A percentile compares a stretch with the other conserved stretches of the same genome.
phyloP scores from a whole-genome alignment of 2,888 invertebrate species.

The Eupithecia inturbata region DNA sequence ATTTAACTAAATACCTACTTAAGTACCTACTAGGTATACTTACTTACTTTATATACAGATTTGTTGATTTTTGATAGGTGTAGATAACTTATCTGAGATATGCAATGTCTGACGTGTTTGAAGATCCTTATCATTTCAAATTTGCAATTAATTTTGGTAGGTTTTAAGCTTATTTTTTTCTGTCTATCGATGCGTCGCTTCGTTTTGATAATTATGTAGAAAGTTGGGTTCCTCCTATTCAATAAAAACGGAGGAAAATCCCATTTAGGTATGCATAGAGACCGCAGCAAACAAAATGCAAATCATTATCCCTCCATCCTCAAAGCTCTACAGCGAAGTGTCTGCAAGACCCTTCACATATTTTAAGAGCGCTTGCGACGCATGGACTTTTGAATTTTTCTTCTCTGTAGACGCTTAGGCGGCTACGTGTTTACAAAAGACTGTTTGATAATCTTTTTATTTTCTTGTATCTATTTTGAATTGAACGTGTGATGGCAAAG shows the following conservation, averaged over 20 bases:
- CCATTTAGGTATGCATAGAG: not conserved
- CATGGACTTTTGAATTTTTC: conserved; percentile 60
- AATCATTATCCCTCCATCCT: conserved; percentile 35
- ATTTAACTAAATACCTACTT: not conserved
- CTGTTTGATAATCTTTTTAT: not conserved
- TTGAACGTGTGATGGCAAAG: no score
- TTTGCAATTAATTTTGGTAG: not conserved
- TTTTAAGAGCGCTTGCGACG: conserved; percentile 63
- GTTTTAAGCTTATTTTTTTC: not conserved
- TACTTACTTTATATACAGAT: not conserved
- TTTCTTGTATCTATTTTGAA: no score
- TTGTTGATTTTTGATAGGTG: not conserved
- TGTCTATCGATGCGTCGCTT: not conserved
- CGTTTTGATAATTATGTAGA: not conserved
- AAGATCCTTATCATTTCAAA: not conserved
- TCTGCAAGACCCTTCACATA: conserved; percentile 55
- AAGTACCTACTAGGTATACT: no score
- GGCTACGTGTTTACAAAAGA: conserved; percentile 23
- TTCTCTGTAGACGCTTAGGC: conserved; percentile 43
- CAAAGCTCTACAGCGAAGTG: conserved; percentile 30
- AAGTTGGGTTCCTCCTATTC: not conserved
- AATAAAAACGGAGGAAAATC: no score
- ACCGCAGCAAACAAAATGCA: conserved; percentile 29
- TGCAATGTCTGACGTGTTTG: not conserved
- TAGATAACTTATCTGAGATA: not conserved